Evolutionary conservation across 2,888 invertebrate species (phyloP), one percentile per base, ranked within the genome.

Genomic region (Tetragonisca angustula): DNA sequence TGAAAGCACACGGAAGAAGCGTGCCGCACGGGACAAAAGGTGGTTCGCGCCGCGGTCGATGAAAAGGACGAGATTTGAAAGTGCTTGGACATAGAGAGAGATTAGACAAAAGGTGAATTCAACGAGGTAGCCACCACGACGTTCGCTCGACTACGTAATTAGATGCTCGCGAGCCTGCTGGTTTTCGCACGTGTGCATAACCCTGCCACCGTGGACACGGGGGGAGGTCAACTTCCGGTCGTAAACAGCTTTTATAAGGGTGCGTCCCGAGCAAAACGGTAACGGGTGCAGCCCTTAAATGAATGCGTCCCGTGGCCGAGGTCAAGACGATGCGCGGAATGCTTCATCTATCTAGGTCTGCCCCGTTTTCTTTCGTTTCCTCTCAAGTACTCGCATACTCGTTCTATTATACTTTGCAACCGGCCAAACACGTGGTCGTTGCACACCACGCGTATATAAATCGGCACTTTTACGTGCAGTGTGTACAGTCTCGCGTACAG

Each of bases 211-310:
- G 86, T 87, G 81, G 75, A 43, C 69, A 81, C 82, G 81, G 90
- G 90, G 89, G 27, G 27, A 2, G 90, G 89, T 91, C 91, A 86
- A 92, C 92, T 92, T 93, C 93, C 93, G 92, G 90, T 88, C 91
- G 89, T 92, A 92, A 93, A 84, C 90, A 9, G 79, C 61, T 83
- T 88, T 89, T 90, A 75, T 89, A 91, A 92, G 91, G 92, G 90
- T 88, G 91, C 88, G 90, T 86, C 90, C 61, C 74, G 81, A 43
- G 59, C 62, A 72, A 84, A 88, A 86, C 86, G 83, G 87, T 86
- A 89, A 84, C 84, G 81, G 88, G 87, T 76, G 88, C 87, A 86
- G 85, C 83, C 83, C 79, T 82, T 80, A 80, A 74, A 85, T 76
- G 43, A 81, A 87, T 82, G 73, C 79, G 59, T 54, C 13, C 68